phyloP scores from a whole-genome alignment of 2,113 vertebrate species.

The Actinemys pallida region DNA sequence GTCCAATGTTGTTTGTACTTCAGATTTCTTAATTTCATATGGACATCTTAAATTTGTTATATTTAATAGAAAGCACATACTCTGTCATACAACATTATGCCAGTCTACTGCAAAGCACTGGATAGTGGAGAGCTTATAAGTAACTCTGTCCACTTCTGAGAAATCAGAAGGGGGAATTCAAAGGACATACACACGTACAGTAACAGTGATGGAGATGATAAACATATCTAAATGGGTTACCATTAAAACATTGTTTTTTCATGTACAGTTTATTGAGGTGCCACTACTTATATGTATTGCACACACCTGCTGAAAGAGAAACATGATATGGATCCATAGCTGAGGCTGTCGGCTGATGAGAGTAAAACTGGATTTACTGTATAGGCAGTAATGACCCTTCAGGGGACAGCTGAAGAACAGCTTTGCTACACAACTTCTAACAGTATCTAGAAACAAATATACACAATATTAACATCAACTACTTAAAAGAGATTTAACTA shows the following conservation, averaged over 20 bases:
- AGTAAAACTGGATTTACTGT: conserved; percentile 91
- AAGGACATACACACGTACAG: not conserved
- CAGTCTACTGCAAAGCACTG: fast-evolving
- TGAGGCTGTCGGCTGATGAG: conserved; percentile 89
- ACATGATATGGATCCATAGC: conserved; percentile 96
- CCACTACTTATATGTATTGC: not conserved
- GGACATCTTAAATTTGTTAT: not conserved
- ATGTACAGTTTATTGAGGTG: not conserved
- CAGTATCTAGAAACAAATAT: conserved; percentile 80
- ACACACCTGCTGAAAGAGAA: conserved; percentile 93
- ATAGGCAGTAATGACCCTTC: conserved; percentile 95
- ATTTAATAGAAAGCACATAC: not conserved
- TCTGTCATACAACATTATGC: not conserved
- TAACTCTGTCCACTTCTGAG: not conserved
- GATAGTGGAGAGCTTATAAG: not conserved
- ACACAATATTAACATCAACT: not conserved
- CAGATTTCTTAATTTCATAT: not conserved
- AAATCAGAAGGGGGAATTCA: not conserved
- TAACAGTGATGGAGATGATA: not conserved
- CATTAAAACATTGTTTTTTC: not conserved
- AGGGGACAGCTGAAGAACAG: conserved; percentile 93
- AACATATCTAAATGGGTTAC: not conserved
- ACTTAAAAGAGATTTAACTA: not conserved
- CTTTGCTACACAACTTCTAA: conserved; percentile 87
- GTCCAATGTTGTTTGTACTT: not conserved